These are phyloP conservation scores for Euleptes europaea DNA, from an alignment of 2,113 vertebrate species.

Conservation along the genomic window DNA sequence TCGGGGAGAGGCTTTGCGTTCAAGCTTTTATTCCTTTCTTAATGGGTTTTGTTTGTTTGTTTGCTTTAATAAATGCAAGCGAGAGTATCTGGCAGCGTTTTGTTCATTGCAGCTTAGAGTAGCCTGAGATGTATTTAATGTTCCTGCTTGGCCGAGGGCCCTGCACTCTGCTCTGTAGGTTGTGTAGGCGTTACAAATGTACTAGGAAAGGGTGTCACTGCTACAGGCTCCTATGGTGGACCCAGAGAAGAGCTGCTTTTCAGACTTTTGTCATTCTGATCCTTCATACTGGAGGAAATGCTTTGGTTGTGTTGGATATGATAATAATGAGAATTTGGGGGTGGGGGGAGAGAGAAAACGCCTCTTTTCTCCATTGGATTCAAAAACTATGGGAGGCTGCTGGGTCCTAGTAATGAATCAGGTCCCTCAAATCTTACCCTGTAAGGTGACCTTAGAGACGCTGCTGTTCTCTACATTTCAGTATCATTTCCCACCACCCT, in stretches of 20 bases:
- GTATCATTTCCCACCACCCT: too few species aligned
- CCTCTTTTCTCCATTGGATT: too few species aligned
- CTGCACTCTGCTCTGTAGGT: too few species aligned
- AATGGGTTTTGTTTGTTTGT: not conserved
- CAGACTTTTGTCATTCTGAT: not conserved
- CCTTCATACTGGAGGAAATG: not conserved
- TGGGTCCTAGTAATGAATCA: too few species aligned
- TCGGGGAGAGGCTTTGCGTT: not conserved
- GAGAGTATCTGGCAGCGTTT: not conserved
- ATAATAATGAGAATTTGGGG: too few species aligned
- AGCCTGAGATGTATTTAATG: constrained; percentile 23
- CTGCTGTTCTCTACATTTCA: too few species aligned
- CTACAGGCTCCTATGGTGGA: too few species aligned
- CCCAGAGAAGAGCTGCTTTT: not conserved
- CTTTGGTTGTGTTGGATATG: not conserved
- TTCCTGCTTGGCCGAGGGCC: constrained; percentile 8
- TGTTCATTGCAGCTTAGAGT: not conserved
- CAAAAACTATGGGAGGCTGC: too few species aligned
- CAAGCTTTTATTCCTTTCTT: not conserved
- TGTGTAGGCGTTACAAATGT: not conserved
- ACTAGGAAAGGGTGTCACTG: too few species aligned
- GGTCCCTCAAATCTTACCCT: too few species aligned
- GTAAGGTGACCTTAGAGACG: too few species aligned
- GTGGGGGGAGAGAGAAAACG: too few species aligned
- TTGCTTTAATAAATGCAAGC: not conserved